These are phyloP conservation scores for Protula sp. DNA, from an alignment of 2,888 invertebrate species.

Conservation along the genomic window DNA sequence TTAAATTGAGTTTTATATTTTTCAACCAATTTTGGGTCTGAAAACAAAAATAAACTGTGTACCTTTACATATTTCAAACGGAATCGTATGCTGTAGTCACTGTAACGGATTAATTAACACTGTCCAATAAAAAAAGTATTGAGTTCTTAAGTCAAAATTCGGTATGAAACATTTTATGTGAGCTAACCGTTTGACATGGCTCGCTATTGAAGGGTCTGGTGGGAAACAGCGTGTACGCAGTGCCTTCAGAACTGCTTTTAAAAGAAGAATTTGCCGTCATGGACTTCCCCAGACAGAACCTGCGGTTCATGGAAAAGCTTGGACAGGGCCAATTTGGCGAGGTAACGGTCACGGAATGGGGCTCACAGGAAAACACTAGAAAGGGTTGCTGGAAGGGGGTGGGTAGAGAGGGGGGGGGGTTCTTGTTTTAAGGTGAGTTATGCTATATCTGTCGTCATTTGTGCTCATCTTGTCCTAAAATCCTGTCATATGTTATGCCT, in stretches of 20 bases:
- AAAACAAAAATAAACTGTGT: too few relatives aligned
- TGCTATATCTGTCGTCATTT: too few relatives aligned
- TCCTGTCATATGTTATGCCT: not conserved
- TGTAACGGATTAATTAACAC: too few relatives aligned
- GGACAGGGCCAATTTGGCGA: constrained; percentile 84
- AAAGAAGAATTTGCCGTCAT: constrained; percentile 54
- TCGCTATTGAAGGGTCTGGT: constrained; percentile 49
- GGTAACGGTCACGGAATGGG: constrained; percentile 54
- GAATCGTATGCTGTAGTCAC: too few relatives aligned
- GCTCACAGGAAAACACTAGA: not conserved
- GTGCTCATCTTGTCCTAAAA: not conserved
- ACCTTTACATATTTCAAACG: too few relatives aligned
- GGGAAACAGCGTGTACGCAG: constrained; percentile 56
- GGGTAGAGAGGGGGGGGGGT: not conserved
- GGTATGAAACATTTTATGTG: too few relatives aligned
- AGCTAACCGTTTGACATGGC: too few relatives aligned
- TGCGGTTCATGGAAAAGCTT: constrained; percentile 78
- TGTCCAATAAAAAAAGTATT: too few relatives aligned
- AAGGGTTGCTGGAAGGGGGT: not conserved
- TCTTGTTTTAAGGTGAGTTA: too few relatives aligned
- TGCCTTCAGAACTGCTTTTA: constrained; percentile 55
- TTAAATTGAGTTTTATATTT: too few relatives aligned
- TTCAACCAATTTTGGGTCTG: too few relatives aligned
- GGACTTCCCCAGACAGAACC: constrained; percentile 75
- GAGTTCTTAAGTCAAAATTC: too few relatives aligned